phyloP scores from a whole-genome alignment of 2,888 invertebrate species.

The Drosophila subquinaria region DNA sequence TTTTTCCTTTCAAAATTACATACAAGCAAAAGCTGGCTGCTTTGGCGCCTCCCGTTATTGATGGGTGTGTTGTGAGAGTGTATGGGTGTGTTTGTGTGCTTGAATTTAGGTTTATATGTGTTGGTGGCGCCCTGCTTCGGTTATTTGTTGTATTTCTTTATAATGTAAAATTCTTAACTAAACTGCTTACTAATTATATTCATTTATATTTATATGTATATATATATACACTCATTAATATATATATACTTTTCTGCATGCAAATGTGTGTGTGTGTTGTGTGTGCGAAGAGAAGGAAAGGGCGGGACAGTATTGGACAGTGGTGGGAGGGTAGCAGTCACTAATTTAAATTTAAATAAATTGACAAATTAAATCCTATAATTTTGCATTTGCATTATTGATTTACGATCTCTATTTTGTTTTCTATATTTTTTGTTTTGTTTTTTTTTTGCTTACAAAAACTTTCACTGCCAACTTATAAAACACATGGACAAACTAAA shows the following conservation, averaged over 20 bases:
- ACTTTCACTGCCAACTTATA: conserved; percentile 50
- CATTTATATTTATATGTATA: conserved; percentile 74
- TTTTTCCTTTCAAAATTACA: conserved; percentile 58
- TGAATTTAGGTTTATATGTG: conserved; percentile 24
- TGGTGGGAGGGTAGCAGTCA: conserved; percentile 22
- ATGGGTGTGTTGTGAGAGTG: conserved; percentile 39
- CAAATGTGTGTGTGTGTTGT: conserved; percentile 60
- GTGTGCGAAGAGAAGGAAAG: conserved; percentile 44
- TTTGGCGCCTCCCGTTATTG: conserved; percentile 43
- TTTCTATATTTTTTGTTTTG: conserved; percentile 10
- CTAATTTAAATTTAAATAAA: conserved; percentile 39
- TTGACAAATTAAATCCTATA: conserved; percentile 35
- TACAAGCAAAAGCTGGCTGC: conserved; percentile 73
- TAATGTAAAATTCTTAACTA: conserved; percentile 81
- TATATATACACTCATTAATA: conserved; percentile 46
- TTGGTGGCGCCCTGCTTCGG: conserved; percentile 53
- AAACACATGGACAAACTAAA: conserved; percentile 71
- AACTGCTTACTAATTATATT: conserved; percentile 79
- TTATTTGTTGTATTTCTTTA: conserved; percentile 56
- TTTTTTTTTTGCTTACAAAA: conserved; percentile 46
- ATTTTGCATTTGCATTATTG: conserved; percentile 39
- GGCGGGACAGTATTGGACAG: conserved; percentile 32
- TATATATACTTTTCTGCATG: conserved; percentile 69
- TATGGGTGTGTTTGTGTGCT: conserved; percentile 41
- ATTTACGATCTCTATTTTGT: conserved; percentile 21